Conservation (phyloP, 53 echinoderm and acorn worm species). For the Paelopatides confundens region DNA sequence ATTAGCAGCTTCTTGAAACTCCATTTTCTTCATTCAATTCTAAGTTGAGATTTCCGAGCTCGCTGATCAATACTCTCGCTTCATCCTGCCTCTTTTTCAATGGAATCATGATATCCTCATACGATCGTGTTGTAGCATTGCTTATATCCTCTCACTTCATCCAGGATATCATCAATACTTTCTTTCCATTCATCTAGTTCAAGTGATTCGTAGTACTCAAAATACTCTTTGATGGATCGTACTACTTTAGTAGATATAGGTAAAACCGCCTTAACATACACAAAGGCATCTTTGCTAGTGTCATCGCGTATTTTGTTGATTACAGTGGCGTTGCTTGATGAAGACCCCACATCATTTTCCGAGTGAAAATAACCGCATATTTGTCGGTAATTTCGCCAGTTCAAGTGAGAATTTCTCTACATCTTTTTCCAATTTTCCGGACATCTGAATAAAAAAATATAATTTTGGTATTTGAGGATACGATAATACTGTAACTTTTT, state of each 20-base stretch:
- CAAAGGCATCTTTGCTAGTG: slow-evolving; percentile 20
- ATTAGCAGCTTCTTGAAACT: not conserved
- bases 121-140: slow-evolving; percentile 30
- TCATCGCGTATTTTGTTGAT: not conserved
- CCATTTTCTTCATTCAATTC: not conserved
- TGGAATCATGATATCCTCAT: slow-evolving; percentile 21
- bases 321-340: not conserved
- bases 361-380: slow-evolving; percentile 2
- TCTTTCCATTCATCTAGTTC: not conserved
- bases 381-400: not conserved
- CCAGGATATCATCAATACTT: not conserved
- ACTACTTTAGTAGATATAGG: not conserved
- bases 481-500: too few relatives aligned
- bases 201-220: not conserved
- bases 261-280: not conserved
- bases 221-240: not conserved
- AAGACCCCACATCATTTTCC: not conserved
- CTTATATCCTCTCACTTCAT: slow-evolving; percentile 11
- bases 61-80: not conserved
- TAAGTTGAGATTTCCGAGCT: not conserved
- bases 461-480: too few relatives aligned
- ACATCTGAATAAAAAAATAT: too few relatives aligned
- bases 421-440: too few relatives aligned
- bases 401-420: not conserved
- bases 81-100: slow-evolving; percentile 8